Percentiles rank a stretch among this genome's conserved stretches.
phyloP scores from a whole-genome alignment of 2,797 vertebrate genomes.

The Hemibagrus guttatus region DNA sequence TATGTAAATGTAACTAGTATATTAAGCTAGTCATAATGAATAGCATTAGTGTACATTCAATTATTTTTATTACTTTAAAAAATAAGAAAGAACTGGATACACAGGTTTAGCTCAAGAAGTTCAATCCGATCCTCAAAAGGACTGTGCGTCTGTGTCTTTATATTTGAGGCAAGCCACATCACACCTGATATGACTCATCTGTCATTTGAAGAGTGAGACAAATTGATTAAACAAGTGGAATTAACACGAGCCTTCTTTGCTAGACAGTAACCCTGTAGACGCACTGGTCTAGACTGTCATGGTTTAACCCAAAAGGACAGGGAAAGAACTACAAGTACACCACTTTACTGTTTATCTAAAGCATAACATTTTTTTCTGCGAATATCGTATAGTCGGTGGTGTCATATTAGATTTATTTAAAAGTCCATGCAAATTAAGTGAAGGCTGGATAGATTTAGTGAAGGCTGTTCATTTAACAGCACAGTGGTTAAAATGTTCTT shows the following conservation, averaged over 20 bases:
- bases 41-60: neutral
- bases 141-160: neutral
- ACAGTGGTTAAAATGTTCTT: neutral
- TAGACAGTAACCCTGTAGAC: neutral
- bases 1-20: neutral
- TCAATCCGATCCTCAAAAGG: neutral
- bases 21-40: neutral
- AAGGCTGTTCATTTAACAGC: slow-evolving; percentile 15
- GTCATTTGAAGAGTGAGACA: neutral
- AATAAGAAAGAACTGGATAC: neutral
- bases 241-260: neutral
- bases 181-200: slow-evolving; percentile 15
- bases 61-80: neutral
- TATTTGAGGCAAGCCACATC: neutral
- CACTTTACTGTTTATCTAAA: neutral
- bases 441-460: neutral
- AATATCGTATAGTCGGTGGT: neutral
- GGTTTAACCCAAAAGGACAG: neutral
- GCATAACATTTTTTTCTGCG: neutral
- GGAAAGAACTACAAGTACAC: neutral
- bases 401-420: slow-evolving; percentile 3
- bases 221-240: slow-evolving; percentile 14
- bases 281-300: too few species aligned
- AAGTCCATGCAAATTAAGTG: neutral
- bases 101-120: neutral